Percentiles rank a stretch among this genome's conserved stretches.
phyloP scores from a whole-genome alignment of 1,140 invertebrate species.

The Scaptomyza pallida region DNA sequence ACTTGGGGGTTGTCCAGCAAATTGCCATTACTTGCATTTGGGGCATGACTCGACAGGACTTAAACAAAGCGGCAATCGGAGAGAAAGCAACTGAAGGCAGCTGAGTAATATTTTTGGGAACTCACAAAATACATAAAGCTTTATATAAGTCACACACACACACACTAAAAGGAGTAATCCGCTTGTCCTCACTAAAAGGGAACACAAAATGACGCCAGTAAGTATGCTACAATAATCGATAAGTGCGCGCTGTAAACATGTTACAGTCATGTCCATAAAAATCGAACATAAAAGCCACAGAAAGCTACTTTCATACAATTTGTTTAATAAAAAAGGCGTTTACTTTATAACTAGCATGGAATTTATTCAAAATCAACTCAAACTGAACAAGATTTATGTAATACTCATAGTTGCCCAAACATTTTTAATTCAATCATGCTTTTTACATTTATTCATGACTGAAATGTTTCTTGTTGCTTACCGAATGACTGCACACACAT shows the following conservation, averaged over 20 bases:
- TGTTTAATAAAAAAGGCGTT: too few species aligned
- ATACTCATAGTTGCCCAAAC: too few species aligned
- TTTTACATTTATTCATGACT: slow-evolving; percentile 11
- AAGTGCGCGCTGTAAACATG: slow-evolving; percentile 26
- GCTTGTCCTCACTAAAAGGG: slow-evolving; percentile 18
- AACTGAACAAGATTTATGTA: too few species aligned
- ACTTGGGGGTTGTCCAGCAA: slow-evolving; percentile 43
- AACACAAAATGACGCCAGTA: slow-evolving; percentile 56
- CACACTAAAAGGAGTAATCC: slow-evolving; percentile 23
- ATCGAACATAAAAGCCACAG: background rate
- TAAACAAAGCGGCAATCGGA: too few species aligned
- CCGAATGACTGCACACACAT: slow-evolving; percentile 54
- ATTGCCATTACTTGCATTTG: slow-evolving; percentile 63
- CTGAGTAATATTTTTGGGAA: slow-evolving; percentile 32
- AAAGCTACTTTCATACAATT: too few species aligned
- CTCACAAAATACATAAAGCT: slow-evolving; percentile 12
- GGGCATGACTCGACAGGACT: slow-evolving; percentile 64
- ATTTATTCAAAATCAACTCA: too few species aligned
- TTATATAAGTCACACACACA: slow-evolving; percentile 21
- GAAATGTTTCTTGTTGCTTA: slow-evolving; percentile 23
- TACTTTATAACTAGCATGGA: too few species aligned
- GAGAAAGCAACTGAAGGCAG: slow-evolving; percentile 1
- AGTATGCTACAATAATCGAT: slow-evolving; percentile 81
- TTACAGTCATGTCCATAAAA: background rate
- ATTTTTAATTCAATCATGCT: too few species aligned